Conservation (phyloP, 2,113 vertebrate species). For the Oryzias celebensis region DNA sequence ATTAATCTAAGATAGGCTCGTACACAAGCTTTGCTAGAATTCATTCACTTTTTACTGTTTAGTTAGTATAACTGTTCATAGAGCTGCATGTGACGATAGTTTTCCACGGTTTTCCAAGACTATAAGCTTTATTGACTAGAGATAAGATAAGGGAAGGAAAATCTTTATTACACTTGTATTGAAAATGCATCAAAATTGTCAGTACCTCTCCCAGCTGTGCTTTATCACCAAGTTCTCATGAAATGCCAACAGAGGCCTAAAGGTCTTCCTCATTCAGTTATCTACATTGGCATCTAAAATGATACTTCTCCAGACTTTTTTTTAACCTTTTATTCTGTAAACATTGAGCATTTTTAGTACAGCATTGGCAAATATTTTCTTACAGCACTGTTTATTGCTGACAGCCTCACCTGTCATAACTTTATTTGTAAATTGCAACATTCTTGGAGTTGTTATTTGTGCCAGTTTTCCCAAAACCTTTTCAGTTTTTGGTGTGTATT, state of each 20-base stretch:
- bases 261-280: background rate
- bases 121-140: background rate
- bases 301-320: background rate
- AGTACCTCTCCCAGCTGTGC: too few relatives aligned
- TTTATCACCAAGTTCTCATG: background rate
- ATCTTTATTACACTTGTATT: too few relatives aligned
- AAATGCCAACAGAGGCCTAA: background rate
- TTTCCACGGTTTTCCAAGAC: background rate
- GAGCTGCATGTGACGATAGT: background rate
- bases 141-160: too few relatives aligned
- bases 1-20: background rate
- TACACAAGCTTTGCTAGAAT: background rate
- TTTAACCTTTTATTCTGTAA: background rate
- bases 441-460: too few relatives aligned
- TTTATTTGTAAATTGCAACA: too few relatives aligned
- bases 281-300: background rate
- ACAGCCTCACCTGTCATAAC: too few relatives aligned
- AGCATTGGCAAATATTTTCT: background rate
- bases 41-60: background rate
- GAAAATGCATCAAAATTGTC: too few relatives aligned
- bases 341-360: background rate
- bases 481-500: too few relatives aligned
- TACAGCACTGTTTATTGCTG: too few relatives aligned
- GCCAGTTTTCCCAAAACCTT: too few relatives aligned
- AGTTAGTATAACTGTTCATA: background rate